Evolutionary conservation across 2,113 vertebrate species (phyloP).

Genomic region (Glaucomys volans): DNA sequence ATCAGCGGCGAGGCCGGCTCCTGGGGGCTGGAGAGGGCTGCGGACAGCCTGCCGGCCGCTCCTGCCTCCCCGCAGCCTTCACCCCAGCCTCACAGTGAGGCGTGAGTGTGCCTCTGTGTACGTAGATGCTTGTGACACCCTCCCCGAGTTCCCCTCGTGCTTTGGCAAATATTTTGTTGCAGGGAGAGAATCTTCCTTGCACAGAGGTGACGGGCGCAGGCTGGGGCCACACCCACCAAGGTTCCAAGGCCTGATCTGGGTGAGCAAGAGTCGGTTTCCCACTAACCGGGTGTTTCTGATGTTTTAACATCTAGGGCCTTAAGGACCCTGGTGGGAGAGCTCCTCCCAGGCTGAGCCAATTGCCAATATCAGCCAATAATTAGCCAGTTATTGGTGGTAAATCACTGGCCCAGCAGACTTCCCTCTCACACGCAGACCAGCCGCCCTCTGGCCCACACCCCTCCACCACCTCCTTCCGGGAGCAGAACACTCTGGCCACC

Average conservation of each 20-base stretch:
- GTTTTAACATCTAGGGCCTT: neutral
- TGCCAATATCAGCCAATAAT: neutral
- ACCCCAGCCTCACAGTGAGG: neutral
- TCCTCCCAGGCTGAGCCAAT: neutral
- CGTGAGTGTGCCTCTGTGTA: neutral
- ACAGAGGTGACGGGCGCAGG: neutral
- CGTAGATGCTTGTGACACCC: rapidly evolving
- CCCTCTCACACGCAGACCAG: neutral
- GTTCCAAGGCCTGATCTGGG: neutral
- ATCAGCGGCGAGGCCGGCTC: neutral
- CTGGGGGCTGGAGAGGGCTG: neutral
- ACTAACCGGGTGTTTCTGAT: neutral
- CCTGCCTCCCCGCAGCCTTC: neutral
- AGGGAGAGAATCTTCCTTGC: neutral
- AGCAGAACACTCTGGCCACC: neutral
- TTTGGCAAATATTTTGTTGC: neutral
- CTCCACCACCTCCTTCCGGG: rapidly evolving
- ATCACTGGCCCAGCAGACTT: neutral
- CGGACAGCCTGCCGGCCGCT: neutral
- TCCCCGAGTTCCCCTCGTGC: neutral
- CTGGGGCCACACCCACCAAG: neutral
- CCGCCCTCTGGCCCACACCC: rapidly evolving
- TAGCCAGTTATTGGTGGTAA: too few relatives aligned
- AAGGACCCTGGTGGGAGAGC: neutral
- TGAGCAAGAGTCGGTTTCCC: neutral